A percentile compares a stretch with the other conserved stretches of the same genome.
phyloP scores from a whole-genome alignment of 2,888 invertebrate genomes.

The Aquatica leii region DNA sequence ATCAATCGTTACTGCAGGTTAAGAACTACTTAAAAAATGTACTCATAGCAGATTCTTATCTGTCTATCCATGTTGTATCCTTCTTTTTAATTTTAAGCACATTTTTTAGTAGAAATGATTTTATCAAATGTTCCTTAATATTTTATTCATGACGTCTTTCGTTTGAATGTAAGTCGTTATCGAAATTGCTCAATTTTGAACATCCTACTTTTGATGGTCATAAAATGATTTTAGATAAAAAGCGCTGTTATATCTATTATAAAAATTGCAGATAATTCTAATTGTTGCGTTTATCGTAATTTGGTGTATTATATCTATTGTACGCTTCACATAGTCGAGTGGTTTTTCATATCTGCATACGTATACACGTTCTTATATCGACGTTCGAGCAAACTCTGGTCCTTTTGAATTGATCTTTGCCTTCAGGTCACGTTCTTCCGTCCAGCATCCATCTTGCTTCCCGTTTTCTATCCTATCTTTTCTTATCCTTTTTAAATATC shows the following conservation, averaged over 20 bases:
- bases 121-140: constrained; percentile 6
- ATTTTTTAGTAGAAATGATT: constrained; percentile 3
- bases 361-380: constrained; percentile 44
- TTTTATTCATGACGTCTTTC: neutral
- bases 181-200: neutral
- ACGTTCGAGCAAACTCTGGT: constrained; percentile 33
- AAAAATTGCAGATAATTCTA: neutral
- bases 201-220: neutral
- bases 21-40: no score
- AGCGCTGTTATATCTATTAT: neutral
- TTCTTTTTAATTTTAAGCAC: constrained; percentile 5
- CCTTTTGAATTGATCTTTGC: constrained; percentile 43
- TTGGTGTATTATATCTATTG: no score
- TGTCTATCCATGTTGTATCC: no score
- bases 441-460: constrained; percentile 48
- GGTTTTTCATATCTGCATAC: constrained; percentile 45
- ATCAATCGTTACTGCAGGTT: no score
- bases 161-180: constrained; percentile 2
- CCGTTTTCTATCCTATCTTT: constrained; percentile 34
- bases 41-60: no score
- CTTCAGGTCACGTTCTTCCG: constrained; percentile 49
- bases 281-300: no score
- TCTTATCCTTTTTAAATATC: constrained; percentile 40
- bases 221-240: neutral
- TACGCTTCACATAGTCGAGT: no score